Conservation (phyloP, 2,888 invertebrate genomes). For the Mesorhabditis spiculigera region DNA sequence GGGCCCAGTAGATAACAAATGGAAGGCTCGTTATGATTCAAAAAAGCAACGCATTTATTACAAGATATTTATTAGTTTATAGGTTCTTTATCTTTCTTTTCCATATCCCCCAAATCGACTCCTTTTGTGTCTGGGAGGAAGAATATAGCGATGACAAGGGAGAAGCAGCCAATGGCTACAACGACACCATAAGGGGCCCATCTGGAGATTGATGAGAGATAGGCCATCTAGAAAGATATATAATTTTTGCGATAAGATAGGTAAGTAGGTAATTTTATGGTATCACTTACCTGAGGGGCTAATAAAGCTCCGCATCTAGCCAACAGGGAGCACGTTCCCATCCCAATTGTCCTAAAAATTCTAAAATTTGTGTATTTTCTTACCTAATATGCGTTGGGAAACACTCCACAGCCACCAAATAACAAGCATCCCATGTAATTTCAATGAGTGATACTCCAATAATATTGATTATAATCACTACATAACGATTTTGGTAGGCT, state of each 20-base stretch:
- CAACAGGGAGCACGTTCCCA: constrained; percentile 48
- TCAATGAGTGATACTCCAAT: constrained; percentile 51
- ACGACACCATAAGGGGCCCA: constrained; percentile 35
- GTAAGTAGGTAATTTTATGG: not conserved
- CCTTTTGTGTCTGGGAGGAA: constrained; percentile 38
- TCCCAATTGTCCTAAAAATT: constrained; percentile 13
- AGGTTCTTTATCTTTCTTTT: not conserved
- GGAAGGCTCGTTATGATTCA: no score
- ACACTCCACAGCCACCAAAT: constrained; percentile 50
- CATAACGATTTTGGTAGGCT: constrained; percentile 9
- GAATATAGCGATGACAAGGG: constrained; percentile 26
- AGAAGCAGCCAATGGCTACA: constrained; percentile 24
- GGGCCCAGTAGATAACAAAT: no score
- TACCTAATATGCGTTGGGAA: constrained; percentile 36
- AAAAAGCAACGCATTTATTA: no score
- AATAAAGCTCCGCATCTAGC: constrained; percentile 48
- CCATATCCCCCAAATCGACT: constrained; percentile 20
- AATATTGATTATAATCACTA: constrained; percentile 47
- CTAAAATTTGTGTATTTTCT: constrained; percentile 11
- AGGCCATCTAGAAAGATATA: constrained; percentile 31
- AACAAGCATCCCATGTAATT: constrained; percentile 55
- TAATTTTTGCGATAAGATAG: not conserved
- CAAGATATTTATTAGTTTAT: no score
- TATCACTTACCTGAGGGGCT: constrained; percentile 37
- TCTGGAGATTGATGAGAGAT: constrained; percentile 26